Percentiles rank a stretch among this genome's conserved stretches.
phyloP scores from a whole-genome alignment of 2,797 vertebrate species.

The Crax fasciolata region DNA sequence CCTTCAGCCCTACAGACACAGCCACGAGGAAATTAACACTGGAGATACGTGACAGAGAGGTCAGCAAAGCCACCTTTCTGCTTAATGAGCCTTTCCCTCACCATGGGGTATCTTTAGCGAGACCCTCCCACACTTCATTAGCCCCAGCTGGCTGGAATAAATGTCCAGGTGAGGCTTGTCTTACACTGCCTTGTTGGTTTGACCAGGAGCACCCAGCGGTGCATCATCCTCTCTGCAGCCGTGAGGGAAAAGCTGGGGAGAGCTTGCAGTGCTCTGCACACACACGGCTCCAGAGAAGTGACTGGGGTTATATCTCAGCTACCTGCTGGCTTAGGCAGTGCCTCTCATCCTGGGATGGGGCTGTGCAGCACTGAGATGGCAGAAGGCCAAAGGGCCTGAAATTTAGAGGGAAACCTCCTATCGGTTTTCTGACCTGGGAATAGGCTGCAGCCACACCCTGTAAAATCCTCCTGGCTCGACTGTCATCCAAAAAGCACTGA shows the following conservation, averaged over 20 bases:
- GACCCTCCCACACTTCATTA: conserved; percentile 63
- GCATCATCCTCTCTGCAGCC: neutral
- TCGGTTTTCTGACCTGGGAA: neutral
- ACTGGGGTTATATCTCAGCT: neutral
- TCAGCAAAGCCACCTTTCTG: conserved; percentile 12
- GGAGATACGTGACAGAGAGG: neutral
- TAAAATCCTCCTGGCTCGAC: neutral
- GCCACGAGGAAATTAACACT: neutral
- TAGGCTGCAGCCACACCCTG: neutral
- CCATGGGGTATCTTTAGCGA: conserved; percentile 58
- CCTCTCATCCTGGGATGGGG: neutral
- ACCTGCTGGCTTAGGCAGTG: neutral
- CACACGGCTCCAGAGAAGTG: neutral
- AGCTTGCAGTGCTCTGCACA: neutral
- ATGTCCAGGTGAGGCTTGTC: conserved; percentile 63
- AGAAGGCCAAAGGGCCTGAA: no score
- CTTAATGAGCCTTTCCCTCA: conserved; percentile 41
- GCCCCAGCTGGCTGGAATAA: conserved; percentile 80
- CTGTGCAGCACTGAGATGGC: neutral
- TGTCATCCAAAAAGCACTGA: neutral
- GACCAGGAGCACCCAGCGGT: neutral
- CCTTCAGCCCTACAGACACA: neutral
- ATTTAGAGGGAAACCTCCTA: neutral
- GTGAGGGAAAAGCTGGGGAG: neutral
- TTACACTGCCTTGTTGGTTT: conserved; percentile 64